Evolutionary conservation across 2,113 vertebrate species (phyloP).

Genomic region (Dicerorhinus sumatrensis): DNA sequence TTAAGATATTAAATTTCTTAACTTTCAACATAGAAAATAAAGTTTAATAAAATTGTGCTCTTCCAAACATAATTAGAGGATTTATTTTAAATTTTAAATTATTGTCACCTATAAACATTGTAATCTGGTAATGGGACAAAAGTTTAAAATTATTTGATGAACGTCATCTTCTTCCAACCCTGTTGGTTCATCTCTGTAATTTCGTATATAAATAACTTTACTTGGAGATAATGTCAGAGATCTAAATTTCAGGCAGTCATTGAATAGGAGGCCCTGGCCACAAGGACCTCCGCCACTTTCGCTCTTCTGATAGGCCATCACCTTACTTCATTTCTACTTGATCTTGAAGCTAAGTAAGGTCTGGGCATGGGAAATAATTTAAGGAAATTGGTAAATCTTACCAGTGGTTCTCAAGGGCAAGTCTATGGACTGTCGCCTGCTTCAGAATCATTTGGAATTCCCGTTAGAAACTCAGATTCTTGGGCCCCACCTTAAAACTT

Average conservation of each 20-base stretch:
- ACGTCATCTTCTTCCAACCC: neutral
- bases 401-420: neutral
- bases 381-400: neutral
- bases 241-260: neutral
- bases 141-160: constrained; percentile 49
- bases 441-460: neutral
- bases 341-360: neutral
- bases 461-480: neutral
- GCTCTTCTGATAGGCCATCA: neutral
- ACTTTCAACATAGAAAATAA: constrained; percentile 32
- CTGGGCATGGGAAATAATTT: neutral
- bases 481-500: neutral
- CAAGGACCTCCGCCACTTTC: neutral
- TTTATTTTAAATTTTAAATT: constrained; percentile 56
- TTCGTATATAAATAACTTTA: neutral
- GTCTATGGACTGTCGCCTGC: neutral
- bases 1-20: neutral
- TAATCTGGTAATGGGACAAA: neutral
- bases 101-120: neutral
- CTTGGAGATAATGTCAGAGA: neutral
- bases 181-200: neutral
- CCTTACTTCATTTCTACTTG: neutral
- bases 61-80: constrained; percentile 7
- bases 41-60: neutral
- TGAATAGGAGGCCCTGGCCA: neutral